Base-by-base conservation (phyloP, 2,888 invertebrate species). In the Xestia xanthographa region DNA sequence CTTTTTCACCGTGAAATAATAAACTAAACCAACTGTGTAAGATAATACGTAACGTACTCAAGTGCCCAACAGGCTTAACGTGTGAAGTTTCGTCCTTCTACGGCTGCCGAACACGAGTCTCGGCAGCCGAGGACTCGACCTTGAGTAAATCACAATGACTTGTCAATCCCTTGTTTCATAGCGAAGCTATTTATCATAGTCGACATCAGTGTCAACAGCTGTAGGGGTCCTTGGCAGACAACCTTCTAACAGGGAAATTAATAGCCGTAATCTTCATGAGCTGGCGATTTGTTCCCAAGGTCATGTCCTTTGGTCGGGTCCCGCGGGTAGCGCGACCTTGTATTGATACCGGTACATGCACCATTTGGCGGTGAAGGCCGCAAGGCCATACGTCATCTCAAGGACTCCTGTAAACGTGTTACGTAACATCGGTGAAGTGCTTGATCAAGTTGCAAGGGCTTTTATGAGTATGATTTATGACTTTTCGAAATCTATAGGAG, bases 271-370 rank as follows among this genome's bases (percentile, higher is more conserved):
- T 88, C 50, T 53, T 62, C 63, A 66, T 84, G 75, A 66, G 60
- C 79, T 86, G 85, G 83, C 87, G 83, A 88, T 92, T 91, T 84
- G 80, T 77, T 83, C 41, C 76, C 91, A 93, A 93, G 94, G 94
- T 71, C 89, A 78, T 77, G 91, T 85, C 93, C 92, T 92, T 90
- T 80, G 83, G 87, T 79, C 74, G 76, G 82, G 83, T 88, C 88
- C 84, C 86, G 74, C 85, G 83, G 85, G 66, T 26, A 26, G 80
- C 71, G 50, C 80, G 86, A 78, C 90, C 91, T 90, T 91, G 75
- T 80, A 81, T 81, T 71, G 78, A 86, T 80, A 86, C 72, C 65
- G 63, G 72, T 73, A 68, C 69, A 66, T 74, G 72, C 75, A 80
- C 75, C 73, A 85, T 82, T 80, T 80, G 66, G 70, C 76, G 75